Evolutionary conservation across 2,888 invertebrate species (phyloP).

Genomic region (Eupeodes latifasciatus): DNA sequence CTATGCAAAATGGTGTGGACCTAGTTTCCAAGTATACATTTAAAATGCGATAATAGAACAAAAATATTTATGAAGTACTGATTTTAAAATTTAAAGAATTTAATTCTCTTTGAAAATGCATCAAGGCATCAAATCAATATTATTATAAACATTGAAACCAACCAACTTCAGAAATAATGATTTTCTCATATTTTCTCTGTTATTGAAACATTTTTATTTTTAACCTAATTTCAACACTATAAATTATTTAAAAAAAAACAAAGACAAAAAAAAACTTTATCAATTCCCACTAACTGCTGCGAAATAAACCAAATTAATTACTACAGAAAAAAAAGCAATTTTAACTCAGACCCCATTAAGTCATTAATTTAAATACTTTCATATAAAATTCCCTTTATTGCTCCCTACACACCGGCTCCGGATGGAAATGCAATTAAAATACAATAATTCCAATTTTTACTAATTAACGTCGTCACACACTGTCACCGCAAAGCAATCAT

Average conservation of each 20-base stretch:
- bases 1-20: no score
- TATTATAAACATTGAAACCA: background rate
- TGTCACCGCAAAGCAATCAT: slow-evolving; percentile 63
- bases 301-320: slow-evolving; percentile 14
- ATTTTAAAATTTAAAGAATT: no score
- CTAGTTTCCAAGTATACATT: no score
- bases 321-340: background rate
- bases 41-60: no score
- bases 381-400: background rate
- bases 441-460: slow-evolving; percentile 67
- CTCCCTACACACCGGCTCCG: background rate
- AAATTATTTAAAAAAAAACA: background rate
- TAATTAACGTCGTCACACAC: slow-evolving; percentile 69
- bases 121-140: no score
- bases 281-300: background rate
- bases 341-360: slow-evolving; percentile 20
- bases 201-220: background rate
- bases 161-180: background rate
- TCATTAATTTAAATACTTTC: slow-evolving; percentile 38
- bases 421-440: slow-evolving; percentile 68
- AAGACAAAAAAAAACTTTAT: background rate
- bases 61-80: no score
- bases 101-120: no score
- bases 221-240: background rate
- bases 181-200: background rate